Evolutionary conservation across 2,797 vertebrate species (phyloP), one percentile per base, ranked within the genome.

Genomic region (Mormyrops attenuatus): DNA sequence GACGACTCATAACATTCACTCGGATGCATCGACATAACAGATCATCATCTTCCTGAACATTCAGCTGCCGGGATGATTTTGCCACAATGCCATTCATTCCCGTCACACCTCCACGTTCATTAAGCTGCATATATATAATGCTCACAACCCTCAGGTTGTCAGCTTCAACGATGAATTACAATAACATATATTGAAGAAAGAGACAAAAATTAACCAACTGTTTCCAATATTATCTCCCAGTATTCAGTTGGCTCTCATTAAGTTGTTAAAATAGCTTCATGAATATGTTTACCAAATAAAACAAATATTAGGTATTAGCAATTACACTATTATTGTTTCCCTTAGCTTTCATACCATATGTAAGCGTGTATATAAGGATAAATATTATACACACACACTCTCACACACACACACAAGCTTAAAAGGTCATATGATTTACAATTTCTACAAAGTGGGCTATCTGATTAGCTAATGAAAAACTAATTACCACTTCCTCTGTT

Each of bases 391-490:
- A 38, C 5, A 77, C 53, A 15, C 53, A 17, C 2, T 0, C 5
- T 20, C 17, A 38, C 15, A 34, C 57, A n/a, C 52, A 55, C 3
- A 26, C 57, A n/a, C 49, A 60, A 50, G 44, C 84, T 85, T 85
- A 85, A 85, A 85, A 85, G 84, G 84, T 85, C 84, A 85, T 22
- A 50, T 52, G 49, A 52, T 50, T 85, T 85, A 49, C 47, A 50
- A 53, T 30, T 52, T 50, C 22, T 85, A 52, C 22, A 52, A 85
- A 15, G 84, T 52, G 84, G 47, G 44, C 44, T 85, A 85, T 85
- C 85, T 87, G 85, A 53, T 87, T 87, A 57, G 85, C 53, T 63
- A 87, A 50, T 87, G 85, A 55, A 87, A 87, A 87, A 87, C 85
- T 57, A 87, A 88, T 88, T 88, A 88, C 20, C 57, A 60, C 53